phyloP scores from a whole-genome alignment of 37 sponge, comb jelly and placozoan species.

The Agelas oroides region DNA sequence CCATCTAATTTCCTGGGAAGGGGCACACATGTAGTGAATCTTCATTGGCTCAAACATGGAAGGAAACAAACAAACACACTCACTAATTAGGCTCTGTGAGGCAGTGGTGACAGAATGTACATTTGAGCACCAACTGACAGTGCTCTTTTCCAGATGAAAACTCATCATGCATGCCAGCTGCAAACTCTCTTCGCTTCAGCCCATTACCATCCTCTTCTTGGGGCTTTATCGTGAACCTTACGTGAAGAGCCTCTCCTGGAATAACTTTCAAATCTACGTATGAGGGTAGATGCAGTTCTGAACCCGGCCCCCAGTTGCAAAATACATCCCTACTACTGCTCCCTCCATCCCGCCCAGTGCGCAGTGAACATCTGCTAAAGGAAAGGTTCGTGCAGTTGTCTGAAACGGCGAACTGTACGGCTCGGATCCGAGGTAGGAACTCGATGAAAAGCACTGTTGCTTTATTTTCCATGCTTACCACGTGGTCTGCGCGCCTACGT shows the following conservation, averaged over 20 bases:
- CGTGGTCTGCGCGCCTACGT: too few relatives aligned
- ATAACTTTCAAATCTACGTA: not conserved
- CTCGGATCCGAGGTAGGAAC: slow-evolving; percentile 24
- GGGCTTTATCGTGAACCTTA: slow-evolving; percentile 14
- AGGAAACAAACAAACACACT: too few relatives aligned
- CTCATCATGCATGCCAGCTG: not conserved
- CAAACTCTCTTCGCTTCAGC: too few relatives aligned
- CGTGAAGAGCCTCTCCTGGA: not conserved
- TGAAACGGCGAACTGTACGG: slow-evolving; percentile 9
- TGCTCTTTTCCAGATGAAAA: not conserved
- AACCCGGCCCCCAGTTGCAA: not conserved
- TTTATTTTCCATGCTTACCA: too few relatives aligned
- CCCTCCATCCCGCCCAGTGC: not conserved
- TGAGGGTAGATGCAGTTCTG: slow-evolving; percentile 1
- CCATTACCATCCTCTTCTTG: not conserved
- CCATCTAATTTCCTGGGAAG: too few relatives aligned
- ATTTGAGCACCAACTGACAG: not conserved
- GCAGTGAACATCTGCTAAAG: not conserved
- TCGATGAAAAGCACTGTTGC: slow-evolving; percentile 17
- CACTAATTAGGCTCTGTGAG: slow-evolving; percentile 8
- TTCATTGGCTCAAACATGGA: too few relatives aligned
- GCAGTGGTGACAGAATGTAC: slow-evolving; percentile 20
- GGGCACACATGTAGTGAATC: too few relatives aligned
- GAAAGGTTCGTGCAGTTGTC: not conserved
- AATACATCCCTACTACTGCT: too few relatives aligned